Evolutionary conservation across 2,888 invertebrate species (phyloP).

Genomic region (Gonocerus acuteangulatus): DNA sequence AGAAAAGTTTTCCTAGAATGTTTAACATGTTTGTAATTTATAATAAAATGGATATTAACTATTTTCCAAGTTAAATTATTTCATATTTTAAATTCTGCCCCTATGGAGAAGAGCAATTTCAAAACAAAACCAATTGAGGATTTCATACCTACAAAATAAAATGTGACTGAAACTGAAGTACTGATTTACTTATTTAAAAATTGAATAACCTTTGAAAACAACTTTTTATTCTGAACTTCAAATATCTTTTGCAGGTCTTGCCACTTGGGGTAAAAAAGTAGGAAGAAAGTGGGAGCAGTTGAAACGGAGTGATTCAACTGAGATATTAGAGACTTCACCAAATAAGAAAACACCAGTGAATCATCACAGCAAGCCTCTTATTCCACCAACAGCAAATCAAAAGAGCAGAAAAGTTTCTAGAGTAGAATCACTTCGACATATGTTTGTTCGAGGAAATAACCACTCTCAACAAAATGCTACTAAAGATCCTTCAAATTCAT

Average conservation of each 20-base stretch:
- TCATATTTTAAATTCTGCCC: too few relatives aligned
- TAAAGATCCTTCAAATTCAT: conserved; percentile 34
- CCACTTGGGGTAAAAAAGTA: conserved; percentile 54
- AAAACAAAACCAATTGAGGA: too few relatives aligned
- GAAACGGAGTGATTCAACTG: conserved; percentile 52
- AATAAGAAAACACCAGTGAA: conserved; percentile 21
- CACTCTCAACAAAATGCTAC: conserved; percentile 38
- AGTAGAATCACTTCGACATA: conserved; percentile 50
- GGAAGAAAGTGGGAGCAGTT: conserved; percentile 55
- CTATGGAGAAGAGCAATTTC: too few relatives aligned
- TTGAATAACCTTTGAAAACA: too few relatives aligned
- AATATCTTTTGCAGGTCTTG: conserved; percentile 46
- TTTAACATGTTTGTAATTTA: too few relatives aligned
- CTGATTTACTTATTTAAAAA: too few relatives aligned
- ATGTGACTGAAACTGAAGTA: too few relatives aligned
- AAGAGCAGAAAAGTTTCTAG: conserved; percentile 45
- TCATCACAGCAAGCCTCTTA: conserved; percentile 29
- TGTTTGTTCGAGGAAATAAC: conserved; percentile 44
- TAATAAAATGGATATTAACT: too few relatives aligned
- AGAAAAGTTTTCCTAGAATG: too few relatives aligned
- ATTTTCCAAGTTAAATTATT: too few relatives aligned
- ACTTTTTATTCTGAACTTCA: too few relatives aligned
- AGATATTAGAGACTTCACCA: conserved; percentile 43
- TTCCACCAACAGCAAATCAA: conserved; percentile 30
- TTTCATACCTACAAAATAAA: too few relatives aligned